A percentile compares a stretch with the other conserved stretches of the same genome.
Conservation (phyloP, 92 coral and sea anemone genomes). For the Bergia sp. region DNA sequence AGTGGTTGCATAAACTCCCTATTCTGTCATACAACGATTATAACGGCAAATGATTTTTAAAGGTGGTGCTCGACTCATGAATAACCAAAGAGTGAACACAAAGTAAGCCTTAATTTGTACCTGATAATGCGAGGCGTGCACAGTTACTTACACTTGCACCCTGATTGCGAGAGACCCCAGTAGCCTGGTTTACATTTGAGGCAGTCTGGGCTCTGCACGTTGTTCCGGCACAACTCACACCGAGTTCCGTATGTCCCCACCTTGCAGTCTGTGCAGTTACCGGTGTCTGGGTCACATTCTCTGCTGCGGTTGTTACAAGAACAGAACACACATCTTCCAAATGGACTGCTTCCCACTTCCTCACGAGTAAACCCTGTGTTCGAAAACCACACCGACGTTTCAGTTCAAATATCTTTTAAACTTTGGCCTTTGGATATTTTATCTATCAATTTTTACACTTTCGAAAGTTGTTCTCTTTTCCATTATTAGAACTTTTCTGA, state of each 20-base stretch:
- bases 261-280: slow-evolving; percentile 78
- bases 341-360: slow-evolving; percentile 57
- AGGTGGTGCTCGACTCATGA: not conserved
- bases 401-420: not conserved
- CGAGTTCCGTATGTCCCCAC: slow-evolving; percentile 85
- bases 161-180: slow-evolving; percentile 81
- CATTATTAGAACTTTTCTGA: too few relatives aligned
- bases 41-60: too few relatives aligned
- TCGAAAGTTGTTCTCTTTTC: too few relatives aligned
- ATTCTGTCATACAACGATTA: too few relatives aligned
- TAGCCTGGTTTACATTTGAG: slow-evolving; percentile 72
- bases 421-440: too few relatives aligned
- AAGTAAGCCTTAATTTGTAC: too few relatives aligned
- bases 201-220: slow-evolving; percentile 85
- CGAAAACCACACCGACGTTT: not conserved
- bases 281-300: slow-evolving; percentile 79
- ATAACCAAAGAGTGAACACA: too few relatives aligned
- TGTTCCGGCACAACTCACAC: slow-evolving; percentile 82
- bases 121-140: not conserved
- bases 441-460: too few relatives aligned
- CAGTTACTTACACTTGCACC: slow-evolving; percentile 70
- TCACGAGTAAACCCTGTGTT: slow-evolving; percentile 87
- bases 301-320: slow-evolving; percentile 83
- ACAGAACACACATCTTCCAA: slow-evolving; percentile 80
- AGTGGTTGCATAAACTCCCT: too few relatives aligned